Evolutionary conservation across 2,113 vertebrate species (phyloP).

Genomic region (Geothlypis trichas): DNA sequence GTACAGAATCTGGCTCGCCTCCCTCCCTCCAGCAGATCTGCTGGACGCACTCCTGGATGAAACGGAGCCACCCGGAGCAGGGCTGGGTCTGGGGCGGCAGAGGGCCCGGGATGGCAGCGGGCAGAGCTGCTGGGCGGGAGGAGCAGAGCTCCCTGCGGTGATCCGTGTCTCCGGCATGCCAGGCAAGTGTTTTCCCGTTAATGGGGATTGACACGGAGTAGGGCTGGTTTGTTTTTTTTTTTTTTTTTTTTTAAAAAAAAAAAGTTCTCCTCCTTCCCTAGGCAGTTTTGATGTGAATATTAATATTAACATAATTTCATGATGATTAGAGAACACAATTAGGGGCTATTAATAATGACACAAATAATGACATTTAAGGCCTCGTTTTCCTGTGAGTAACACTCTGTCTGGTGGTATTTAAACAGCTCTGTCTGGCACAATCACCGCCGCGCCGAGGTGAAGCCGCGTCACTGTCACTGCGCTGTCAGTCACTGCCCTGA

Average conservation of each 20-base stretch:
- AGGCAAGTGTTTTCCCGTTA: conserved; percentile 3
- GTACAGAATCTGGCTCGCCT: neutral
- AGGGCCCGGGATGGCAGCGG: accelerated
- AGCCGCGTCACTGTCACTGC: neutral
- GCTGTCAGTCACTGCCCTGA: neutral
- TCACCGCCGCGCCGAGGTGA: conserved; percentile 58
- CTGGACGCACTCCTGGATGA: neutral
- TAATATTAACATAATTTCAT: conserved; percentile 85
- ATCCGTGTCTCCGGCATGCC: accelerated
- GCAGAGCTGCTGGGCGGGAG: neutral
- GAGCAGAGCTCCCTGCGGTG: neutral
- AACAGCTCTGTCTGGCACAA: conserved; percentile 76
- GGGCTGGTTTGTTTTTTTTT: no score
- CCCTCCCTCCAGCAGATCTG: neutral
- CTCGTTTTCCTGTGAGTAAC: conserved; percentile 82
- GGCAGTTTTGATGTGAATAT: conserved; percentile 85
- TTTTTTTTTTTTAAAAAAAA: neutral
- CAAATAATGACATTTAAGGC: conserved; percentile 87
- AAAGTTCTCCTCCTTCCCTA: conserved; percentile 71
- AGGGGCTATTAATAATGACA: conserved; percentile 88
- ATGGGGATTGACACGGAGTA: conserved; percentile 74
- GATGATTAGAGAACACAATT: conserved; percentile 88
- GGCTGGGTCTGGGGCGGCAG: accelerated
- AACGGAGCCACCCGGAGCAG: accelerated
- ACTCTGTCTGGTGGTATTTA: conserved; percentile 82